A percentile compares a stretch with the other conserved stretches of the same genome.
Conservation (phyloP, 2,113 vertebrate species). For the Hipposideros armiger region DNA sequence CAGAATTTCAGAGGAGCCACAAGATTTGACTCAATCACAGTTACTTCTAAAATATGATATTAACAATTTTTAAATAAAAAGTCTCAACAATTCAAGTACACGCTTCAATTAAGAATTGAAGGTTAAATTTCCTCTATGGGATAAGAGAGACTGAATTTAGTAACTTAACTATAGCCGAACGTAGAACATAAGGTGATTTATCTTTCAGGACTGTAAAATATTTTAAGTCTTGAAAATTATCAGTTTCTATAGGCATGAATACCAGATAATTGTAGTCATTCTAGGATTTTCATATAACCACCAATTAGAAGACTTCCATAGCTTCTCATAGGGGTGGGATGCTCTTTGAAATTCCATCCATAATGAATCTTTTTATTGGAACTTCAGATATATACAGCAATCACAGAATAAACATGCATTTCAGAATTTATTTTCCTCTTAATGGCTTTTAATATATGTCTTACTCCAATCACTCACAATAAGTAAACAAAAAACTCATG, state of each 20-base stretch:
- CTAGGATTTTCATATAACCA: neutral
- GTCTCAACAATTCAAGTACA: neutral
- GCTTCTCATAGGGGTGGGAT: neutral
- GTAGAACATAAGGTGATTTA: slow-evolving; percentile 19
- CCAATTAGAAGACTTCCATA: neutral
- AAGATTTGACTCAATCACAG: neutral
- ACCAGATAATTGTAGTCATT: neutral
- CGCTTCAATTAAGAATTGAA: neutral
- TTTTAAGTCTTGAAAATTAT: slow-evolving; percentile 15
- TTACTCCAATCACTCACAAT: neutral
- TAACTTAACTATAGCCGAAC: neutral
- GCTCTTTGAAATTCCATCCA: neutral
- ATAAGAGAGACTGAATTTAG: neutral
- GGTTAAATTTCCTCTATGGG: slow-evolving; percentile 14
- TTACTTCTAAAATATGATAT: slow-evolving; percentile 39
- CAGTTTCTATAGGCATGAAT: neutral
- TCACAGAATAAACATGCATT: neutral
- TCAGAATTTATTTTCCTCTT: neutral
- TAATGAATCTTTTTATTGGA: neutral
- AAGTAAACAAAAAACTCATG: neutral
- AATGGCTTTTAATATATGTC: neutral
- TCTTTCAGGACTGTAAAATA: neutral
- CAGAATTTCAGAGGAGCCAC: neutral
- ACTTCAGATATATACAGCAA: neutral
- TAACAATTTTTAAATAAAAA: slow-evolving; percentile 56